These are phyloP conservation scores for Cacoxenus indagator DNA, from an alignment of 2,888 invertebrate genomes.

Conservation along the genomic window DNA sequence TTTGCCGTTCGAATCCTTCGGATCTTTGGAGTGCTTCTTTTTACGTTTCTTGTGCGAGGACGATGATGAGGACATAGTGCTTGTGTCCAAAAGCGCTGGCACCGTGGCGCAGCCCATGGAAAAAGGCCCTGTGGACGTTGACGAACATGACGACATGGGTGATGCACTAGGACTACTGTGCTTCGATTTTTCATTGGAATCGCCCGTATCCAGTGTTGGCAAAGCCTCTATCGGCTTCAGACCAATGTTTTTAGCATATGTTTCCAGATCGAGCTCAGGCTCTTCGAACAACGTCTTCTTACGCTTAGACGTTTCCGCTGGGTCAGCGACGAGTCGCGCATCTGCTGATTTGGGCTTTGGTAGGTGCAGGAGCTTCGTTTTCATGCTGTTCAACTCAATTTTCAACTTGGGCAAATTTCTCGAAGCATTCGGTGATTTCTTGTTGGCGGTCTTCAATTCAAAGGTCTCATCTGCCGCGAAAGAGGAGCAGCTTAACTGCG, in stretches of 20 bases:
- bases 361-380: constrained; percentile 55
- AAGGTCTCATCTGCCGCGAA: constrained; percentile 60
- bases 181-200: constrained; percentile 42
- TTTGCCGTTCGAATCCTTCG: constrained; percentile 70
- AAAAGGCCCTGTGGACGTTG: constrained; percentile 59
- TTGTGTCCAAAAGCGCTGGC: constrained; percentile 31
- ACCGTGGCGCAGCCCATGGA: constrained; percentile 35
- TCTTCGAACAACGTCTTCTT: constrained; percentile 57
- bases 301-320: constrained; percentile 31
- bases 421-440: constrained; percentile 42
- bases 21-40: constrained; percentile 74
- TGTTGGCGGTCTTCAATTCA: constrained; percentile 68
- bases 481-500: constrained; percentile 57
- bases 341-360: constrained; percentile 64
- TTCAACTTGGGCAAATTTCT: constrained; percentile 66
- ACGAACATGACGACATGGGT: constrained; percentile 65
- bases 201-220: constrained; percentile 9
- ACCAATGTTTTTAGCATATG: constrained; percentile 69
- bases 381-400: constrained; percentile 65
- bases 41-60: constrained; percentile 73
- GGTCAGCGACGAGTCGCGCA: constrained; percentile 53
- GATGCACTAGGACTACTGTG: constrained; percentile 66
- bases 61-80: constrained; percentile 35
- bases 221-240: constrained; percentile 64
- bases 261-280: constrained; percentile 64